These are phyloP conservation scores for Oithona nana DNA, from an alignment of 2,888 invertebrate species.

Conservation along the genomic window DNA sequence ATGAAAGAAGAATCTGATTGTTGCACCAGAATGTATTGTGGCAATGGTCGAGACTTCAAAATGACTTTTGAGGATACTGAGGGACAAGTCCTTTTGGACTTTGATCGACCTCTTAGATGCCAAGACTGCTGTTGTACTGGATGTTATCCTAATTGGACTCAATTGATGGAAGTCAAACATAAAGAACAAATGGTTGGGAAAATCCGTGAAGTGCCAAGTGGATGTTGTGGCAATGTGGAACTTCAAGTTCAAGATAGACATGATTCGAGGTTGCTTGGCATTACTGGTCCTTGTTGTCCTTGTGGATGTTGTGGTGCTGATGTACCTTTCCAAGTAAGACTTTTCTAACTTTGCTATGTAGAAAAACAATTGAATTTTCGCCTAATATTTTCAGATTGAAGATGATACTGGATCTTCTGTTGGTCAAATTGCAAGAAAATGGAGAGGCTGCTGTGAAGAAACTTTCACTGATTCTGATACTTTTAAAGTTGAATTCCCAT, in stretches of 20 bases:
- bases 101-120: neutral
- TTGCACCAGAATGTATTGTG: neutral
- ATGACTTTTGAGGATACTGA: neutral
- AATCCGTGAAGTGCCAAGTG: neutral
- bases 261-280: neutral
- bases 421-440: neutral
- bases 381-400: neutral
- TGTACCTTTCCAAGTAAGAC: too few relatives aligned
- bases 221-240: neutral
- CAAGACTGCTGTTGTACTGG: neutral
- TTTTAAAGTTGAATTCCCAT: neutral
- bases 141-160: neutral
- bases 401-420: neutral
- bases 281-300: neutral
- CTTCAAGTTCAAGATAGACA: neutral
- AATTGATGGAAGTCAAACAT: neutral
- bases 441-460: neutral
- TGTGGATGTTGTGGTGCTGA: too few relatives aligned
- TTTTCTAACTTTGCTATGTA: too few relatives aligned
- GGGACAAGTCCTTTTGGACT: neutral
- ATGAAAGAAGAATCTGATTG: neutral
- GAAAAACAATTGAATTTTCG: neutral
- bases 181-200: neutral
- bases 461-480: neutral
- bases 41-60: neutral